Evolutionary conservation across 2,797 vertebrate genomes (phyloP).

Genomic region (Thaleichthys pacificus): DNA sequence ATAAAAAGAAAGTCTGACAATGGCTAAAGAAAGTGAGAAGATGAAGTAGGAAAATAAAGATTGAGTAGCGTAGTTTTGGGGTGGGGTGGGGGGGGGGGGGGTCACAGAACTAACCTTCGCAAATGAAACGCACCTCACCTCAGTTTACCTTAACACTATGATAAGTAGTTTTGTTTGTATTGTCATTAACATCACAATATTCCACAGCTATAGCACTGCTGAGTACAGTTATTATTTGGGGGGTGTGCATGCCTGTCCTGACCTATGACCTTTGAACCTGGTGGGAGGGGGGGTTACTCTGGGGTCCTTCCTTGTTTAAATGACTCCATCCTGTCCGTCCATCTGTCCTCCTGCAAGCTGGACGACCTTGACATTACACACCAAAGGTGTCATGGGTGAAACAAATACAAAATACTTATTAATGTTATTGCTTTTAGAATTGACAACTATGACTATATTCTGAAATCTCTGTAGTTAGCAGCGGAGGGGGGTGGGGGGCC

Average conservation of each 20-base stretch:
- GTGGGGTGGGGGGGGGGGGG: neutral
- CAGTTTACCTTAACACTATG: conserved; percentile 28
- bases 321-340: conserved; percentile 37
- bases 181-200: conserved; percentile 24
- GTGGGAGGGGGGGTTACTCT: neutral
- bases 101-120: conserved; percentile 41
- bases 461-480: conserved; percentile 57
- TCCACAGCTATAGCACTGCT: conserved; percentile 39
- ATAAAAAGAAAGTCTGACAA: conserved; percentile 64
- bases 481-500: conserved; percentile 13
- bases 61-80: too few species aligned
- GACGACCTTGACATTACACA: conserved; percentile 62
- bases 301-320: neutral
- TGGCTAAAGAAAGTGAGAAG: conserved; percentile 43
- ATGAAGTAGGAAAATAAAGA: conserved; percentile 5
- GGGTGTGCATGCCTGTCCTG: conserved; percentile 61
- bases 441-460: conserved; percentile 60
- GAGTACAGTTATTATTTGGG: conserved; percentile 31
- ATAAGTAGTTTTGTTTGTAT: conserved; percentile 19
- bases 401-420: conserved; percentile 53
- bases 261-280: conserved; percentile 23
- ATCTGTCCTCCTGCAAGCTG: conserved; percentile 47
- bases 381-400: conserved; percentile 73
- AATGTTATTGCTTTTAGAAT: conserved; percentile 59
- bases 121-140: conserved; percentile 36